A percentile compares a stretch with the other conserved stretches of the same genome.
Evolutionary conservation across 2,888 invertebrate genomes (phyloP).

Genomic region (Andrena bicolor): DNA sequence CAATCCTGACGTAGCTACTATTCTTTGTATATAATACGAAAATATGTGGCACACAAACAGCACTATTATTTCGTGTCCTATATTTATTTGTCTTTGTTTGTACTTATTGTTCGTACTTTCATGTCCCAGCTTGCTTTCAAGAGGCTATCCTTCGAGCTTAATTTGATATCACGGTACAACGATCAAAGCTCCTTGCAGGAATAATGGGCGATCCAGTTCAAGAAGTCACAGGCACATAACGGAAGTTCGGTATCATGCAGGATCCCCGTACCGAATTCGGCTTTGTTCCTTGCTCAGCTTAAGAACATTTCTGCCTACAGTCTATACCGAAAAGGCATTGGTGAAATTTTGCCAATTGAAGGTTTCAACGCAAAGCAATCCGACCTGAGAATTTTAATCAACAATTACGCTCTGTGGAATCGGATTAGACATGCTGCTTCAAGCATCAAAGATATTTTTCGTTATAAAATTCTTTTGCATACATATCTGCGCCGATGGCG

Average conservation of each 20-base stretch:
- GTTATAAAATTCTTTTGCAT: constrained; percentile 6
- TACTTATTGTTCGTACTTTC: too few species aligned
- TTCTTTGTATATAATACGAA: too few species aligned
- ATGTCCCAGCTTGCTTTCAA: not conserved
- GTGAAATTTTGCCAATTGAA: constrained; percentile 52
- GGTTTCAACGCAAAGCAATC: constrained; percentile 24
- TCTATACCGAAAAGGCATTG: constrained; percentile 27
- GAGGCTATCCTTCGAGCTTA: constrained; percentile 46
- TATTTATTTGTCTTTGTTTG: too few species aligned
- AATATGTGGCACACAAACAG: too few species aligned
- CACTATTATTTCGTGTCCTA: too few species aligned
- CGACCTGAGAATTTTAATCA: constrained; percentile 10
- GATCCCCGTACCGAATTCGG: constrained; percentile 37
- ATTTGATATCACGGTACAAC: constrained; percentile 62
- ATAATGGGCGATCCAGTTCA: constrained; percentile 64
- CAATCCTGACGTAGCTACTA: too few species aligned
- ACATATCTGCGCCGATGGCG: too few species aligned
- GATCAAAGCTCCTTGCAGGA: constrained; percentile 60
- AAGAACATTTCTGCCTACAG: constrained; percentile 13
- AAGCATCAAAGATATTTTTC: constrained; percentile 10
- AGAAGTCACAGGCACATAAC: constrained; percentile 52
- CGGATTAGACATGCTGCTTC: not conserved
- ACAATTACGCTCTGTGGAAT: constrained; percentile 4
- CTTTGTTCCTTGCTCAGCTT: constrained; percentile 47
- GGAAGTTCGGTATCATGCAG: constrained; percentile 29